Evolutionary conservation across 2,888 invertebrate genomes (phyloP).

Genomic region (Chaetogeoica ovagalla): DNA sequence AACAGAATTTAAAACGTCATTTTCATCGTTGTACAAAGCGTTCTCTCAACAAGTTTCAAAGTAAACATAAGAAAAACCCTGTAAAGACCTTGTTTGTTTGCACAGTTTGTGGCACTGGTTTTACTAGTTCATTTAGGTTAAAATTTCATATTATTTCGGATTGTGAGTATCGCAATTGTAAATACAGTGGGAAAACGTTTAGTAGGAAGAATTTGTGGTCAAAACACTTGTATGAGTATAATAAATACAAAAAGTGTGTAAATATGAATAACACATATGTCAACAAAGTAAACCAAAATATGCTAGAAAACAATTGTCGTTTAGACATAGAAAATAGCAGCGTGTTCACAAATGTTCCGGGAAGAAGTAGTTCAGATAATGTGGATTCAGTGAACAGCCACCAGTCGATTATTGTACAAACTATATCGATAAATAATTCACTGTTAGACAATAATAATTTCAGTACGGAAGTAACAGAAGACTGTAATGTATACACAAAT

Average conservation of each 20-base stretch:
- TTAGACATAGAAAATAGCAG: not conserved
- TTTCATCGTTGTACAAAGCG: constrained; percentile 10
- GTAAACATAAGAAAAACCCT: not conserved
- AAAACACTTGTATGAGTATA: not conserved
- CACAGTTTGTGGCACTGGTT: constrained; percentile 10
- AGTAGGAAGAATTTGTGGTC: not conserved
- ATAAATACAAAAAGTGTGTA: not conserved
- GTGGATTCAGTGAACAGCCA: not conserved
- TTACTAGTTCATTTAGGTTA: not conserved
- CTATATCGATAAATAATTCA: not conserved
- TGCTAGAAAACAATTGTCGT: not conserved
- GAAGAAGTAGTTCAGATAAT: not conserved
- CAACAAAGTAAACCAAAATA: not conserved
- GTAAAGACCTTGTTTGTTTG: not conserved
- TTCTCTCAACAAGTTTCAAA: not conserved
- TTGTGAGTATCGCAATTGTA: constrained; percentile 4
- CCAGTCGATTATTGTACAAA: not conserved
- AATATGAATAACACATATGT: not conserved
- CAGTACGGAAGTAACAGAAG: not conserved
- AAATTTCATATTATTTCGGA: not conserved
- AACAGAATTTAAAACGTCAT: constrained; percentile 18
- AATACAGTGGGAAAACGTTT: not conserved
- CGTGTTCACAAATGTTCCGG: not conserved
- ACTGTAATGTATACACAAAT: not conserved
- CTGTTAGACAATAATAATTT: not conserved